Percentiles rank a stretch among this genome's conserved stretches.
Evolutionary conservation across 1,140 invertebrate genomes (phyloP).

Genomic region (Lucilia cuprina): DNA sequence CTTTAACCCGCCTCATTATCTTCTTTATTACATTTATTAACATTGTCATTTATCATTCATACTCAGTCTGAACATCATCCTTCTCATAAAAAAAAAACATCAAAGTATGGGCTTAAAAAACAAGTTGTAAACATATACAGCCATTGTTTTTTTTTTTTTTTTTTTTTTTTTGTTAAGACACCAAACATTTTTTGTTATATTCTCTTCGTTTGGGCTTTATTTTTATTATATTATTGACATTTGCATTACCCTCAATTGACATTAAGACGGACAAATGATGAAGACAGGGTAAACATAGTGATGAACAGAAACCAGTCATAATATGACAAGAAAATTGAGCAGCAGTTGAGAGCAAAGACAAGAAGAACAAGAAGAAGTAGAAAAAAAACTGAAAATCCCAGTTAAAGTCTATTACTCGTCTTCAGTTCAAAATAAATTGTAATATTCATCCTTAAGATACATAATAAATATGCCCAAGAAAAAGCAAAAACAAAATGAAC

Average conservation of each 20-base stretch:
- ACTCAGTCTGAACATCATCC: too few relatives aligned
- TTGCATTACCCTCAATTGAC: not conserved
- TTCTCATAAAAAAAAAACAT: not conserved
- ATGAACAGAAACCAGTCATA: not conserved
- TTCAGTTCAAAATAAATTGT: not conserved
- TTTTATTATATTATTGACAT: not conserved
- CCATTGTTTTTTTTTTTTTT: too few relatives aligned
- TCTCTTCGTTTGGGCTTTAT: not conserved
- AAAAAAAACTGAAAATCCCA: not conserved
- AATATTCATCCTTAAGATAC: not conserved
- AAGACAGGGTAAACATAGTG: not conserved
- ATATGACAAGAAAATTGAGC: not conserved
- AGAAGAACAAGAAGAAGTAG: too few relatives aligned
- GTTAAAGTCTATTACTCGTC: not conserved
- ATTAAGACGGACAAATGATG: not conserved
- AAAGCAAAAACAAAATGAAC: not conserved
- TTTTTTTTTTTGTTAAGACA: not conserved
- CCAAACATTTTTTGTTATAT: not conserved
- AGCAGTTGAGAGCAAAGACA: not conserved
- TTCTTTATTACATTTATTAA: not conserved
- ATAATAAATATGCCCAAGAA: not conserved
- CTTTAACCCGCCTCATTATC: conserved; percentile 9
- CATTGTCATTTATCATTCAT: conserved; percentile 4
- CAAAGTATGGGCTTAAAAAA: not conserved
- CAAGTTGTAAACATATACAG: conserved; percentile 4